phyloP scores from a whole-genome alignment of 1,140 invertebrate genomes.

The Diorhabda carinulata region DNA sequence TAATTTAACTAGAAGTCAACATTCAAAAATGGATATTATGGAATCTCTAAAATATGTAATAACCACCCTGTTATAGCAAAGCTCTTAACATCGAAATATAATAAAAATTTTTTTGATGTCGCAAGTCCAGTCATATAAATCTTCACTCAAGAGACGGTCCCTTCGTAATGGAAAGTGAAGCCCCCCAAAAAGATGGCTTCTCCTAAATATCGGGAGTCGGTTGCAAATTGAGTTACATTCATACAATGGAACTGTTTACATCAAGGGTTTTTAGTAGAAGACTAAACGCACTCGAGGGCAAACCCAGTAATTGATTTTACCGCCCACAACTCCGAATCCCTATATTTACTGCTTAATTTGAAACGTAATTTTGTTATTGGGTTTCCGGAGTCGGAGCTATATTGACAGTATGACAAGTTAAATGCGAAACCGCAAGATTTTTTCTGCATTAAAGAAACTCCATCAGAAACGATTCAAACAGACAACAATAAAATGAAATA shows the following conservation, averaged over 20 bases:
- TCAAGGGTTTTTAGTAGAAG: conserved; percentile 19
- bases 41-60: too few relatives aligned
- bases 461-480: too few relatives aligned
- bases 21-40: too few relatives aligned
- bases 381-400: background rate
- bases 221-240: conserved; percentile 31
- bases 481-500: too few relatives aligned
- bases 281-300: conserved; percentile 21
- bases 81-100: too few relatives aligned
- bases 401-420: too few relatives aligned
- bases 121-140: background rate
- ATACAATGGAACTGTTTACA: conserved; percentile 28
- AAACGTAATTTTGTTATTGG: conserved; percentile 18
- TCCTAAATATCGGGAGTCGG: conserved; percentile 18
- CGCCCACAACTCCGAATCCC: conserved; percentile 18
- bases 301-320: conserved; percentile 22
- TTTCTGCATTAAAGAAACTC: too few relatives aligned
- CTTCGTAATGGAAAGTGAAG: conserved; percentile 29
- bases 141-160: background rate
- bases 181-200: conserved; percentile 24
- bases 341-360: conserved; percentile 19
- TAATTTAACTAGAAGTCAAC: too few relatives aligned
- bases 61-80: too few relatives aligned
- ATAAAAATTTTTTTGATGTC: too few relatives aligned
- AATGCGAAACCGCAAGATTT: too few relatives aligned